Base-by-base conservation (phyloP, 2,888 invertebrate species). In the Pteria penguin region DNA sequence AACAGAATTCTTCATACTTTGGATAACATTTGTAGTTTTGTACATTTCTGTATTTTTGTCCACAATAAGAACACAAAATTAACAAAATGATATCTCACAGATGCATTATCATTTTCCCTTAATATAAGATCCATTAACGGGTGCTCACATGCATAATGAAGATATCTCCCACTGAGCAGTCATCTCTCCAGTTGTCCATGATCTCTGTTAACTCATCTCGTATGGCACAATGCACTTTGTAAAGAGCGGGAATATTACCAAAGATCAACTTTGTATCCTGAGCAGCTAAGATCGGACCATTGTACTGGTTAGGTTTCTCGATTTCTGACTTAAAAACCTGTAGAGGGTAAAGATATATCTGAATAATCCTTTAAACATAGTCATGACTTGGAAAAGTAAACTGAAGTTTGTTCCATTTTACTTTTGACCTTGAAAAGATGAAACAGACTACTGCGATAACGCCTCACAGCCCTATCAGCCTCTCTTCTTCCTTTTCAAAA, bases 191-290 rank as follows among this genome's bases (percentile, higher is more conserved):
- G 91, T 95, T 94, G 80, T 95, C 94, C 74, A 95, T 94, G 73
- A 95, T 93, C 89, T 94, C 94, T 26, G 94, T 93, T 72, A 93
- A 82, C 36, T 91, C 89, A 83, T 95, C 94, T 72, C 94, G 90
- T 93, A 96, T 94, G 84, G 95, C 95, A 92, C 95, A 94, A 93
- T 99, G 99, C 74, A 97, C 95, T 90, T 98, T 96, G 92, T 97
- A 96, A 90, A 99, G 98, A 80, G 97, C 96, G 82, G 97, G 96
- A 91, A 99, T 94, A 92, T 98, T 97, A 84, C 97, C 97, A 93
- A 99, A 99, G 87, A 99, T 98, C 83, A 97, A 96, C 93, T 97
- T 97, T 76, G 97, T 94, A 94, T 98, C 98, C 14, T 97, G 97
- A 88, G 89, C 87, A 2, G 87, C 87, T 73, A 93, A 87, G 22